phyloP scores from a whole-genome alignment of 2,888 invertebrate species.

The Leistus spinibarbis region DNA sequence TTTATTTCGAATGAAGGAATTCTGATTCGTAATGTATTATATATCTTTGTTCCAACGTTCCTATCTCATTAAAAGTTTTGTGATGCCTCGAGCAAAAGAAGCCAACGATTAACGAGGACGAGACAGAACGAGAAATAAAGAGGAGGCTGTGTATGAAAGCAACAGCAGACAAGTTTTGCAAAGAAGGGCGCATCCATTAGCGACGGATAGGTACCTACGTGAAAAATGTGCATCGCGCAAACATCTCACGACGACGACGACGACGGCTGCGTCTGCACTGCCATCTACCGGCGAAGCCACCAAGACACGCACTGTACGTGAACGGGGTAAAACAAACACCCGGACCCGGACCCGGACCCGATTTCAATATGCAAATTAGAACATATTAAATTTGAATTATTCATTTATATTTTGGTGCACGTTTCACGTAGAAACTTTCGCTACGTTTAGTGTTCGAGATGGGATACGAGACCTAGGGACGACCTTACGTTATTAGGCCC shows the following conservation, averaged over 20 bases:
- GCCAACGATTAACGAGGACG: neutral
- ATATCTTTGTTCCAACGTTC: neutral
- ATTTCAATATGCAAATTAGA: slow-evolving; percentile 34
- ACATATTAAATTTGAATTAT: slow-evolving; percentile 43
- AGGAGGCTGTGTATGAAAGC: neutral
- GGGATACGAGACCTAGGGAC: neutral
- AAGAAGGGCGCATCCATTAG: slow-evolving; percentile 1
- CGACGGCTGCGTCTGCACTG: neutral
- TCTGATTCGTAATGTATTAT: neutral
- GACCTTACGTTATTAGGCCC: too few relatives aligned
- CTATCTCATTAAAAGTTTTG: neutral
- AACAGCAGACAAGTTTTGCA: neutral
- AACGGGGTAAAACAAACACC: slow-evolving; percentile 4
- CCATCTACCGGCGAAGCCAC: neutral
- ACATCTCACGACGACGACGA: neutral
- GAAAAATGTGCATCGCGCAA: neutral
- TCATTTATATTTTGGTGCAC: slow-evolving; percentile 43
- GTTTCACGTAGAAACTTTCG: slow-evolving; percentile 29
- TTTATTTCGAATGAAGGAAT: neutral
- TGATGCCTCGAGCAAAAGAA: neutral
- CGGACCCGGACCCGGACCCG: neutral
- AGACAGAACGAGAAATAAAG: neutral
- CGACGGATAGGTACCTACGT: neutral
- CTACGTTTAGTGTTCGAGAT: slow-evolving; percentile 11
- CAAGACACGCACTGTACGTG: neutral